These are phyloP conservation scores for Neocrepidodera transversa DNA, from an alignment of 2,888 invertebrate species.

Conservation along the genomic window DNA sequence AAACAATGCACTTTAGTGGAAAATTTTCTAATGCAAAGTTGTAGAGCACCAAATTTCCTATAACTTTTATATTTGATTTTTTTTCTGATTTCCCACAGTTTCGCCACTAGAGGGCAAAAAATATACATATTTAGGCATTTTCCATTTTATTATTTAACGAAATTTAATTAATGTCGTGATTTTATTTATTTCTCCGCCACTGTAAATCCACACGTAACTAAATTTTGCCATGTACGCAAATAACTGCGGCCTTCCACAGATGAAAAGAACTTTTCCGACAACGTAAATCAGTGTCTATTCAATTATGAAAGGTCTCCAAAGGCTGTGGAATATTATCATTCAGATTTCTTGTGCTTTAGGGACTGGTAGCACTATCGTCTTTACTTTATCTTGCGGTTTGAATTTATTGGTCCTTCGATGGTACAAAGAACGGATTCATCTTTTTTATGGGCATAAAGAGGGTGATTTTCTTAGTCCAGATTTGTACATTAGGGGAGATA, in stretches of 20 bases:
- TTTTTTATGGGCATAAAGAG: not conserved
- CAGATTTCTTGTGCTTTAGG: conserved; percentile 4
- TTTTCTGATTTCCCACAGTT: too few species aligned
- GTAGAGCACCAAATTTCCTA: too few species aligned
- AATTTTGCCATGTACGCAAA: not conserved
- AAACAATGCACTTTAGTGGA: too few species aligned
- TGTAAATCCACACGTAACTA: not conserved
- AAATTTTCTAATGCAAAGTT: too few species aligned
- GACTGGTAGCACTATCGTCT: conserved; percentile 5
- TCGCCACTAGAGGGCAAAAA: too few species aligned
- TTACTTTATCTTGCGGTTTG: not conserved
- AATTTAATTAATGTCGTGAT: too few species aligned
- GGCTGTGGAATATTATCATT: conserved; percentile 8
- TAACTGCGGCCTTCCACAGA: too few species aligned
- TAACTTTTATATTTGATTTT: too few species aligned
- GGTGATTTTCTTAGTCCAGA: not conserved
- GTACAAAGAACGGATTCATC: not conserved
- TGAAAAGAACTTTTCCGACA: not conserved
- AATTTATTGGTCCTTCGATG: conserved; percentile 9
- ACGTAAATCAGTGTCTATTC: conserved; percentile 10
- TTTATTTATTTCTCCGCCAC: too few species aligned
- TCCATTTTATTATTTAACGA: too few species aligned
- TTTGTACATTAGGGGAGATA: not conserved
- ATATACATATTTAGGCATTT: too few species aligned
- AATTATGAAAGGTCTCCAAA: conserved; percentile 3